Evolutionary conservation across 2,888 invertebrate genomes (phyloP).

Genomic region (Nomada flava): DNA sequence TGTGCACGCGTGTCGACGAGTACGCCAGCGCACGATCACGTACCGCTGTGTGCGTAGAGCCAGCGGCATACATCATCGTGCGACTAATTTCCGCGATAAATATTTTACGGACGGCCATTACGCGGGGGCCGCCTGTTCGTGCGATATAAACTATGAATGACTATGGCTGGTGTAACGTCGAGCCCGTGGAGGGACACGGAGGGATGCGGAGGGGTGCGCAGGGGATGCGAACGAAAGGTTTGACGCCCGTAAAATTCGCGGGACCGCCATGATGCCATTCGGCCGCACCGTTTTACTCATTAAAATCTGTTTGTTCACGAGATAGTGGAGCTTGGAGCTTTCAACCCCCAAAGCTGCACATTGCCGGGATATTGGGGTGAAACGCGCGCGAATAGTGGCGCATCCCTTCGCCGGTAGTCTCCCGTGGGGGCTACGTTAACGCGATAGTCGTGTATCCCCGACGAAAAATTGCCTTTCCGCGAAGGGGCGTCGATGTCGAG

Average conservation of each 20-base stretch:
- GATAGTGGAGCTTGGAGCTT: constrained; percentile 70
- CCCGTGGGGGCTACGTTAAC: constrained; percentile 68
- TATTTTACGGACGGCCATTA: constrained; percentile 81
- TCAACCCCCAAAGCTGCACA: constrained; percentile 28
- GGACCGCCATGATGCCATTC: constrained; percentile 66
- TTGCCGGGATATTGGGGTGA: background rate
- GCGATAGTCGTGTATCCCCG: constrained; percentile 68
- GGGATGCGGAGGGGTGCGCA: constrained; percentile 64
- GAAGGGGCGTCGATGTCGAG: constrained; percentile 42
- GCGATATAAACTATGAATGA: constrained; percentile 72
- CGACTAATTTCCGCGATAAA: constrained; percentile 81
- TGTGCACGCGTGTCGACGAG: constrained; percentile 46
- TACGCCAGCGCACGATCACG: constrained; percentile 69
- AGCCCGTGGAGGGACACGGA: constrained; percentile 65
- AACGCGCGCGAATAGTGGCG: constrained; percentile 50
- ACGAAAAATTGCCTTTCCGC: constrained; percentile 64
- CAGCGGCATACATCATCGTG: constrained; percentile 77
- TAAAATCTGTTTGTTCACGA: constrained; percentile 86
- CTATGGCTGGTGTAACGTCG: constrained; percentile 67
- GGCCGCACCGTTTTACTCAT: constrained; percentile 81
- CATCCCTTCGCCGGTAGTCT: constrained; percentile 58
- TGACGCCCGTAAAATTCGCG: constrained; percentile 76
- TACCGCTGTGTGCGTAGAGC: constrained; percentile 55
- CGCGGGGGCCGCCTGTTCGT: constrained; percentile 69
- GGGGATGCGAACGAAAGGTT: constrained; percentile 76